Percentiles rank a stretch among this genome's conserved stretches.
Evolutionary conservation across 2,113 vertebrate genomes (phyloP).

Genomic region (Hucho hucho): DNA sequence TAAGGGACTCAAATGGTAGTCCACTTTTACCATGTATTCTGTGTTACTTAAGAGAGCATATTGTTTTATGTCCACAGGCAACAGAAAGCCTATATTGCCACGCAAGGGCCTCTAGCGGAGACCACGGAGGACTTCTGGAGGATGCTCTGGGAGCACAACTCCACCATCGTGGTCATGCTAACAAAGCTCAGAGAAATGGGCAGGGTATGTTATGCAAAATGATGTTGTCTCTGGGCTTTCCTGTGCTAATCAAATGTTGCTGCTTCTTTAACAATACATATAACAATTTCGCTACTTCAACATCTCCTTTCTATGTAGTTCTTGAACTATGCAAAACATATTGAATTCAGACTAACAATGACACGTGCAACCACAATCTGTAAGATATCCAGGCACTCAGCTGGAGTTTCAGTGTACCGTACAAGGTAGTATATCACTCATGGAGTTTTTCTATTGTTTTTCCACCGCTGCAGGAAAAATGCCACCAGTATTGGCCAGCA

Average conservation of each 20-base stretch:
- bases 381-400: conserved; percentile 9
- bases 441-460: conserved; percentile 23
- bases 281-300: not conserved
- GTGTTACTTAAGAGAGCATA: not conserved
- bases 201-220: conserved; percentile 74
- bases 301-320: not conserved
- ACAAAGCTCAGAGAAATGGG: conserved; percentile 99
- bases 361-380: not conserved
- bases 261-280: not conserved
- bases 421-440: conserved; percentile 34
- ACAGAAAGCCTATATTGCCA: conserved; percentile 97
- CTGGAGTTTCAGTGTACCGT: conserved; percentile 9
- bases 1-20: not conserved
- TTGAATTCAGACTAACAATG: not conserved
- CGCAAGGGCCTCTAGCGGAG: conserved; percentile 96
- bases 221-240: not conserved
- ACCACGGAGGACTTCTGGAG: conserved; percentile 99
- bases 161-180: conserved; percentile 99
- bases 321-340: not conserved
- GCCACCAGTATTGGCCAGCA: conserved; percentile 98
- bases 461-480: conserved; percentile 85
- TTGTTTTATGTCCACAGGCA: conserved; percentile 74
- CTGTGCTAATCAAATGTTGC: not conserved
- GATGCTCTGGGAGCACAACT: conserved; percentile 99
- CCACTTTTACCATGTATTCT: not conserved